Conservation (phyloP, 2,888 invertebrate genomes). For the Platycheirus albimanus region DNA sequence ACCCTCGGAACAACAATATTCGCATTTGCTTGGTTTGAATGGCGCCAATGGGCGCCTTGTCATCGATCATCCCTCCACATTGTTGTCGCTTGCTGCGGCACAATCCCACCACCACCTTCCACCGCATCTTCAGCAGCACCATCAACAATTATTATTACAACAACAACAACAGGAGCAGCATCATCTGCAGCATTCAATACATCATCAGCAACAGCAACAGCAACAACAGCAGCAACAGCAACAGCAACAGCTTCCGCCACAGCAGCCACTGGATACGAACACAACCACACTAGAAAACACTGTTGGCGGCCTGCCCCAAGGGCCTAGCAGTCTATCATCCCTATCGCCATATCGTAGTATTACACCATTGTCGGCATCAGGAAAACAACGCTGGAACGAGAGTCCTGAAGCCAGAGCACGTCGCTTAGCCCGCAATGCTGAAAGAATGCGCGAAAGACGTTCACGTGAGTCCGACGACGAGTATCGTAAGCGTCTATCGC, state of each 20-base stretch:
- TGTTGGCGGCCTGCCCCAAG: slow-evolving; percentile 45
- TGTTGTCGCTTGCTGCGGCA: slow-evolving; percentile 80
- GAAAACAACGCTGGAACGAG: slow-evolving; percentile 82
- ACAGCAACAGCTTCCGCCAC: slow-evolving; percentile 41
- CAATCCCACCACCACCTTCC: slow-evolving; percentile 75
- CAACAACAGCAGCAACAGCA: slow-evolving; percentile 61
- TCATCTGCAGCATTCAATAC: slow-evolving; percentile 75
- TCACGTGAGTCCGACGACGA: slow-evolving; percentile 82
- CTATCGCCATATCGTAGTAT: slow-evolving; percentile 73
- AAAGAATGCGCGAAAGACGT: slow-evolving; percentile 82
- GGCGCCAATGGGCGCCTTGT: slow-evolving; percentile 81
- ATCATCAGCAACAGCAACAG: slow-evolving; percentile 50
- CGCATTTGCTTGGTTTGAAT: slow-evolving; percentile 81
- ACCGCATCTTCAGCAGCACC: slow-evolving; percentile 74
- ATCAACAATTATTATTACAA: slow-evolving; percentile 72
- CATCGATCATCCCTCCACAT: slow-evolving; percentile 81
- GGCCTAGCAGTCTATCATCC: slow-evolving; percentile 68
- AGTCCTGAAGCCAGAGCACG: slow-evolving; percentile 82
- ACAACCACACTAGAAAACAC: slow-evolving; percentile 44
- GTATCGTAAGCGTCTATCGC: slow-evolving; percentile 81
- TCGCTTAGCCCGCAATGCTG: slow-evolving; percentile 82
- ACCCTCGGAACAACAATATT: slow-evolving; percentile 81
- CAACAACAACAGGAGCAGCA: slow-evolving; percentile 78
- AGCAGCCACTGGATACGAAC: slow-evolving; percentile 8
- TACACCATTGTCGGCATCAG: slow-evolving; percentile 66